Evolutionary conservation across 2,113 vertebrate genomes (phyloP).

Genomic region (Toxotes jaculatrix): DNA sequence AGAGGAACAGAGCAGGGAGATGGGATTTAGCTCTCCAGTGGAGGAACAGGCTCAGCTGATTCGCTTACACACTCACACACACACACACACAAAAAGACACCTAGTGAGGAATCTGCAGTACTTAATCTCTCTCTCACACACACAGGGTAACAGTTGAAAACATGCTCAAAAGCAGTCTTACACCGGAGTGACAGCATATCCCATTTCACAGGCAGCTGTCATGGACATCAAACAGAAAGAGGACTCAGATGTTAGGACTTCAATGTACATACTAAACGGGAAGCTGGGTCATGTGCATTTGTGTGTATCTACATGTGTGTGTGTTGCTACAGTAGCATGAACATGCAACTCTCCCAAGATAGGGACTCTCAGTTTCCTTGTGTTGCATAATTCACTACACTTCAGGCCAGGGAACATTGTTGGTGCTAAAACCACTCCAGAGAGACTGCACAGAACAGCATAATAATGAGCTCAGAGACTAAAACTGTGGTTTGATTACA

Average conservation of each 20-base stretch:
- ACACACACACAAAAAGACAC: neutral
- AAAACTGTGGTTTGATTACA: slow-evolving; percentile 11
- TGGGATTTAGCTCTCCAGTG: slow-evolving; percentile 47
- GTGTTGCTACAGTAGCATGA: slow-evolving; percentile 36
- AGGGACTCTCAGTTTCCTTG: slow-evolving; percentile 52
- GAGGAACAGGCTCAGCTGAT: slow-evolving; percentile 24
- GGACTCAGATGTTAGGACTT: slow-evolving; percentile 17
- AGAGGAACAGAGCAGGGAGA: slow-evolving; percentile 47
- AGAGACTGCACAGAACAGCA: slow-evolving; percentile 16
- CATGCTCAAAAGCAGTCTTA: slow-evolving; percentile 27
- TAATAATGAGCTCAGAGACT: neutral
- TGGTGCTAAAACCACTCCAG: slow-evolving; percentile 49
- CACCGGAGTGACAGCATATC: slow-evolving; percentile 35
- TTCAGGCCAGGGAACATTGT: slow-evolving; percentile 47
- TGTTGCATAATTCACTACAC: slow-evolving; percentile 78
- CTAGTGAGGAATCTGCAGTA: slow-evolving; percentile 5
- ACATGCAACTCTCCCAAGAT: slow-evolving; percentile 50
- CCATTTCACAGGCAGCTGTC: slow-evolving; percentile 54
- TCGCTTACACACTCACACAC: neutral
- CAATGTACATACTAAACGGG: neutral
- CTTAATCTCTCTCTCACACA: slow-evolving; percentile 26
- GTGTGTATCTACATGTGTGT: neutral
- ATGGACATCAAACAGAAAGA: slow-evolving; percentile 38
- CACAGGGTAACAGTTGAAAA: slow-evolving; percentile 43
- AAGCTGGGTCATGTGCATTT: neutral